A percentile compares a stretch with the other conserved stretches of the same genome.
Evolutionary conservation across 2,113 vertebrate genomes (phyloP).

Genomic region (Ivindomyrus marchei): DNA sequence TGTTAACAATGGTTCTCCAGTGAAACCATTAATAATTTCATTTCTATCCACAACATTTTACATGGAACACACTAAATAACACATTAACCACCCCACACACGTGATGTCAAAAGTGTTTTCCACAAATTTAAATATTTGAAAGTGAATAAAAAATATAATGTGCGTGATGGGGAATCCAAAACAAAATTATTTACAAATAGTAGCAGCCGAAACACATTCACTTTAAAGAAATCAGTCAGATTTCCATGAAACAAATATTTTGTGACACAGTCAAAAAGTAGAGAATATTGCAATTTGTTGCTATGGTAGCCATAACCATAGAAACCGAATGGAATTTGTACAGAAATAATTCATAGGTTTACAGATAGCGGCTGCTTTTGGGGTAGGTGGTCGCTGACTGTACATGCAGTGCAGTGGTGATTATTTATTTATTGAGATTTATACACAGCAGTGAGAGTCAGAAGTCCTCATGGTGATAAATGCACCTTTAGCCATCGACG

Average conservation of each 20-base stretch:
- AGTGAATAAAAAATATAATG: neutral
- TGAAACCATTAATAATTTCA: neutral
- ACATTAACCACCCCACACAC: neutral
- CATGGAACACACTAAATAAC: neutral
- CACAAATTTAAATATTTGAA: neutral
- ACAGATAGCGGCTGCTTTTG: neutral
- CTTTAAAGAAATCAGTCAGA: neutral
- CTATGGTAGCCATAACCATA: slow-evolving; percentile 19
- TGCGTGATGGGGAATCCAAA: neutral
- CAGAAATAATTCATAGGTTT: slow-evolving; percentile 10
- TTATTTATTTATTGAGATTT: slow-evolving; percentile 4
- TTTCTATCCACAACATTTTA: neutral
- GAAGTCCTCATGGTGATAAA: neutral
- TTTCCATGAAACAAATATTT: slow-evolving; percentile 1
- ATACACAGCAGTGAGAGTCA: neutral
- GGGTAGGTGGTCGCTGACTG: neutral
- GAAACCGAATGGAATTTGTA: slow-evolving; percentile 13
- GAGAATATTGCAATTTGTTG: slow-evolving; percentile 19
- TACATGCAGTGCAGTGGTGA: neutral
- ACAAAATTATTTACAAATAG: neutral
- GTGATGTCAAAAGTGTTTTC: neutral
- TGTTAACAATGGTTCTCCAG: neutral
- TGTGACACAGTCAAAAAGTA: neutral
- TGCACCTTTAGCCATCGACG: neutral
- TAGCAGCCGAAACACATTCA: neutral